Conservation (phyloP, 2,888 invertebrate genomes). For the Zelleria hepariella region DNA sequence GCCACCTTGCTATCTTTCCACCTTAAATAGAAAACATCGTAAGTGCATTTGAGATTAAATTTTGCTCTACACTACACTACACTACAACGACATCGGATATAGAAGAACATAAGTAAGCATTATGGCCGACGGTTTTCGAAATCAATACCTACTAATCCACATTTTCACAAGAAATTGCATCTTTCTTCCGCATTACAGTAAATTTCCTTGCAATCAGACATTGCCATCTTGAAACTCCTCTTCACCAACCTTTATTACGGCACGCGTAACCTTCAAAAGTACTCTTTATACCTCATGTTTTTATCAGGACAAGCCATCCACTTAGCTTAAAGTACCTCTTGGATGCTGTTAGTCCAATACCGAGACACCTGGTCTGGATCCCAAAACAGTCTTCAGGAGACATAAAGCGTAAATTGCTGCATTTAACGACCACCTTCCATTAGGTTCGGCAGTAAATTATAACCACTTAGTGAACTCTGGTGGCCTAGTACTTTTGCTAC, state of each 20-base stretch:
- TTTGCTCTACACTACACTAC: too few relatives aligned
- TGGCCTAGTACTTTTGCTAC: slow-evolving; percentile 40
- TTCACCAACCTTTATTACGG: background rate
- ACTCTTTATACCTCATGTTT: background rate
- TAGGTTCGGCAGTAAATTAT: slow-evolving; percentile 61
- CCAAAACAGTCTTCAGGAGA: slow-evolving; percentile 11
- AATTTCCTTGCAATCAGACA: background rate
- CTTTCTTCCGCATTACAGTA: background rate
- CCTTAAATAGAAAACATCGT: background rate
- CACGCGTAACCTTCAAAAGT: background rate
- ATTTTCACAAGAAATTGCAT: background rate
- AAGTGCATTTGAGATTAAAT: background rate
- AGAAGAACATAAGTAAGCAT: background rate
- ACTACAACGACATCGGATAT: too few relatives aligned
- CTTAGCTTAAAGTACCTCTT: background rate
- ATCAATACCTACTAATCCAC: too few relatives aligned
- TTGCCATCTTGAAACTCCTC: background rate
- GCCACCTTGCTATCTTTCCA: too few relatives aligned
- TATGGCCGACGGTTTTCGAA: background rate
- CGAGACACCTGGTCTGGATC: slow-evolving; percentile 60
- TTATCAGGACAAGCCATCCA: background rate
- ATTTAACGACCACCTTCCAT: slow-evolving; percentile 66
- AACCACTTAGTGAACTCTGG: slow-evolving; percentile 45
- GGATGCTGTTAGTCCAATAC: background rate
- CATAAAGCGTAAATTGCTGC: slow-evolving; percentile 31